Evolutionary conservation across 1,140 invertebrate genomes (phyloP).

Genomic region (Diachasmimorpha longicaudata): DNA sequence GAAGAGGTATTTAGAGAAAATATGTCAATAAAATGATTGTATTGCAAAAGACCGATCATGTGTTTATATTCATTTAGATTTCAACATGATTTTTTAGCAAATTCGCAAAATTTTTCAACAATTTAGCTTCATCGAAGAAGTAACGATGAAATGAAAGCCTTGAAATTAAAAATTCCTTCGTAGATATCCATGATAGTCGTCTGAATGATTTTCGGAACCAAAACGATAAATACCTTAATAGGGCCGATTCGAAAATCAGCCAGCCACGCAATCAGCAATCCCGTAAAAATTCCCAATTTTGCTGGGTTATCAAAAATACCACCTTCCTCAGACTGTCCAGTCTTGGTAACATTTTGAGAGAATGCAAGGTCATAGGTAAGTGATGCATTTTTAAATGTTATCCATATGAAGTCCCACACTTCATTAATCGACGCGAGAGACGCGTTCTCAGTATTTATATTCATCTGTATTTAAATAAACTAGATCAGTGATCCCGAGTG

Average conservation of each 20-base stretch:
- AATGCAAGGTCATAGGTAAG: constrained; percentile 24
- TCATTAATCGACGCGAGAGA: background rate
- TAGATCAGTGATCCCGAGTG: background rate
- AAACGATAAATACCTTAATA: constrained; percentile 22
- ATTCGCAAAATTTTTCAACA: no score
- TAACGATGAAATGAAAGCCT: no score
- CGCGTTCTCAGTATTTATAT: background rate
- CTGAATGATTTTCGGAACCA: no score
- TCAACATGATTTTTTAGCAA: no score
- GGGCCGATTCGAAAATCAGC: constrained; percentile 21
- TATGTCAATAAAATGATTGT: no score
- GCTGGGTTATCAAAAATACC: constrained; percentile 30
- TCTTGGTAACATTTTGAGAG: constrained; percentile 22
- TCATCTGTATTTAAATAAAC: constrained; percentile 17
- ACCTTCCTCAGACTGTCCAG: constrained; percentile 9
- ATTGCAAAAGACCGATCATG: no score
- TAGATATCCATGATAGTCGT: no score
- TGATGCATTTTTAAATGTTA: constrained; percentile 30
- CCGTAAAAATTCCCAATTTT: constrained; percentile 28
- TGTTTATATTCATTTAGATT: no score
- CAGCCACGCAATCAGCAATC: constrained; percentile 26
- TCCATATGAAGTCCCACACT: constrained; percentile 26
- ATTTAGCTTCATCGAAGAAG: no score
- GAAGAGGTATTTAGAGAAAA: no score
- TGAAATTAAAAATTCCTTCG: no score